Conservation (phyloP, 2,113 vertebrate species). For the Gymnocephalus cernua region DNA sequence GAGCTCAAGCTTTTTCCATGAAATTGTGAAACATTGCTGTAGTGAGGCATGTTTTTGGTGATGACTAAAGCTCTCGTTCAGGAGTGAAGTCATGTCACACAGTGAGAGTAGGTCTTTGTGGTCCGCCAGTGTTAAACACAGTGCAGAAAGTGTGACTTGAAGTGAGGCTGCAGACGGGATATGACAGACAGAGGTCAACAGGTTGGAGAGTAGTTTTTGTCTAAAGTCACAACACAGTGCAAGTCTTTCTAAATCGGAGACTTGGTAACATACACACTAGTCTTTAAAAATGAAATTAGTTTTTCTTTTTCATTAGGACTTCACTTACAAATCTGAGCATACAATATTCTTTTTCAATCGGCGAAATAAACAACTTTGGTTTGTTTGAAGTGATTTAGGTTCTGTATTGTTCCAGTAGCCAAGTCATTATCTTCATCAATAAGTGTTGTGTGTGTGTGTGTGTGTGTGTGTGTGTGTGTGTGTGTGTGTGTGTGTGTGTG, state of each 20-base stretch:
- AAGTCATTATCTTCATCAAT: neutral
- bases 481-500: too few species aligned
- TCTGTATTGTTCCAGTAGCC: neutral
- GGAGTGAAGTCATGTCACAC: neutral
- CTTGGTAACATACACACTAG: too few species aligned
- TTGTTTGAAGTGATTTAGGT: neutral
- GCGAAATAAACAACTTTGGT: neutral
- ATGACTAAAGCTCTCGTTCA: constrained; percentile 35
- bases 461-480: too few species aligned
- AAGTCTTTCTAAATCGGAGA: neutral
- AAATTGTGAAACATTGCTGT: neutral
- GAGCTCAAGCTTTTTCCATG: constrained; percentile 7
- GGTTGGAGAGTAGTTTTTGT: neutral
- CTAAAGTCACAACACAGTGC: neutral
- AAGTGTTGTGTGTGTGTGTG: neutral
- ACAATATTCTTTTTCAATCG: too few species aligned
- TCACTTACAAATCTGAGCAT: neutral
- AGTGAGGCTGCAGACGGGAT: neutral
- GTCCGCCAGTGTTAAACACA: constrained; percentile 70
- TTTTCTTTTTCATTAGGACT: neutral
- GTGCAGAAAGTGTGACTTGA: constrained; percentile 10
- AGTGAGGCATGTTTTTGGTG: neutral
- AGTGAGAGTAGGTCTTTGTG: constrained; percentile 50
- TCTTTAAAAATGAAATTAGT: neutral
- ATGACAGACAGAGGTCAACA: constrained; percentile 4